Percentiles rank a stretch among this genome's conserved stretches.
Evolutionary conservation across 2,113 vertebrate genomes (phyloP).

Genomic region (Forbesichthys papilliferus): DNA sequence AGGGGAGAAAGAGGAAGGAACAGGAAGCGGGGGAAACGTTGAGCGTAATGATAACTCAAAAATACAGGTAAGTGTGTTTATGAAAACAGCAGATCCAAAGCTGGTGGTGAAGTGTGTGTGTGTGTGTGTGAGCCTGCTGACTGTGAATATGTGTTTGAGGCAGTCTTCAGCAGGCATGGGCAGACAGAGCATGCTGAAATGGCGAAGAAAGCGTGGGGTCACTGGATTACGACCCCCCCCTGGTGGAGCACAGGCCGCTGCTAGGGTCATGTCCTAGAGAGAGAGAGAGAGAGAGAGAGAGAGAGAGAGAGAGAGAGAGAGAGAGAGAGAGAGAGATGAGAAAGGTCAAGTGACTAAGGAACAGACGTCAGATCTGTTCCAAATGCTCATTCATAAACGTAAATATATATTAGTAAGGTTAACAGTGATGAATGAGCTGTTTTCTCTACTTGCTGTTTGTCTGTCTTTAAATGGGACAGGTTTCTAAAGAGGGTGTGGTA

Average conservation of each 20-base stretch:
- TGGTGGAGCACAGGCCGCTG: constrained; percentile 82
- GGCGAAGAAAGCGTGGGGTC: constrained; percentile 82
- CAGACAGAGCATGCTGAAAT: constrained; percentile 85
- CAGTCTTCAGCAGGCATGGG: constrained; percentile 83
- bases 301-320: not conserved
- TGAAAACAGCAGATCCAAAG: not conserved
- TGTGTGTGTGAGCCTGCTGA: constrained; percentile 44
- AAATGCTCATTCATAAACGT: too few relatives aligned
- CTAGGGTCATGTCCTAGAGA: constrained; percentile 80
- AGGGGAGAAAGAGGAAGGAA: not conserved
- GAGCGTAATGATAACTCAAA: not conserved
- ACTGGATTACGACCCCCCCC: constrained; percentile 86
- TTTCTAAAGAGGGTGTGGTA: too few relatives aligned
- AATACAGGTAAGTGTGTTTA: constrained; percentile 2
- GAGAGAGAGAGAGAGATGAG: not conserved
- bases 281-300: not conserved
- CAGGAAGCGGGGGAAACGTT: not conserved
- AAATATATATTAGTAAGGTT: too few relatives aligned
- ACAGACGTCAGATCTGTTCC: too few relatives aligned
- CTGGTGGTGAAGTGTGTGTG: not conserved
- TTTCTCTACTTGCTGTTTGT: too few relatives aligned
- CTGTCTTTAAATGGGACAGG: too few relatives aligned
- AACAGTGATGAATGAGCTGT: too few relatives aligned
- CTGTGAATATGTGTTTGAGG: constrained; percentile 87
- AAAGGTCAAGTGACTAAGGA: not conserved